Percentiles rank a stretch among this genome's conserved stretches.
These are phyloP conservation scores for Micrastur ruficollis DNA, from an alignment of 2,797 vertebrate genomes.

Conservation along the genomic window DNA sequence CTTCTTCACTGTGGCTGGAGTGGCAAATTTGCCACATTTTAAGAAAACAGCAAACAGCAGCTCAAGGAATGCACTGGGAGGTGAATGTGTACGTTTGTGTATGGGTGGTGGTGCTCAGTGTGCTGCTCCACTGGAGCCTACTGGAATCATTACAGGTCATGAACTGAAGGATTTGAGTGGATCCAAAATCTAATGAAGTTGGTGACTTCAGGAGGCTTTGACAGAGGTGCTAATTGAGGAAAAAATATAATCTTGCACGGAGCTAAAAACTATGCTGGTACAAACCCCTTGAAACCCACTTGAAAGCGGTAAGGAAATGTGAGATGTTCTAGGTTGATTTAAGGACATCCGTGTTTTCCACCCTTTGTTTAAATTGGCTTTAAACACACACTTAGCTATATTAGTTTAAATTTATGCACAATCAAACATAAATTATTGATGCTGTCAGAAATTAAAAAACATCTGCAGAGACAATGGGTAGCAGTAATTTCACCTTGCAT, in stretches of 20 bases:
- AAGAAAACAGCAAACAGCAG: not conserved
- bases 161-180: not conserved
- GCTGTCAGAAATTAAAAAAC: not conserved
- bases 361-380: not conserved
- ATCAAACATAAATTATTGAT: not conserved
- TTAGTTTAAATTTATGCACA: not conserved
- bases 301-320: not conserved
- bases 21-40: not conserved
- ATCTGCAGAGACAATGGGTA: not conserved
- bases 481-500: not conserved
- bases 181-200: not conserved
- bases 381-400: not conserved
- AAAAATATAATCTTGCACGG: not conserved
- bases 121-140: not conserved
- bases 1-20: not conserved
- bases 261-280: not conserved
- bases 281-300: rapidly evolving
- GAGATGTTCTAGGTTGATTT: not conserved
- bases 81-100: not conserved
- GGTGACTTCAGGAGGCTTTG: not conserved
- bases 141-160: not conserved
- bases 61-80: not conserved
- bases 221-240: not conserved
- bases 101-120: not conserved
- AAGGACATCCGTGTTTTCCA: not conserved